phyloP scores from a whole-genome alignment of 2,113 vertebrate genomes.

The Anguilla rostrata region DNA sequence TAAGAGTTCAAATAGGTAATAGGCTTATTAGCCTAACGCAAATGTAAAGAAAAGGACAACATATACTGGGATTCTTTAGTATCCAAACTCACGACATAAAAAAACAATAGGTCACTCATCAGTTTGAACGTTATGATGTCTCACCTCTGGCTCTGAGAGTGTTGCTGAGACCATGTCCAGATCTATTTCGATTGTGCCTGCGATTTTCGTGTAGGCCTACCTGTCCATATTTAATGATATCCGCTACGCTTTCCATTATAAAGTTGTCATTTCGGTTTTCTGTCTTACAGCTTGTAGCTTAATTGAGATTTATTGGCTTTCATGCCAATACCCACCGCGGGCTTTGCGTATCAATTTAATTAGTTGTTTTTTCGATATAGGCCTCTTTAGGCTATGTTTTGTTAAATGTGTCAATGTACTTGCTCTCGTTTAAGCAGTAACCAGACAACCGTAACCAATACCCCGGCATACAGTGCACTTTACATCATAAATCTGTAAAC shows the following conservation, averaged over 20 bases:
- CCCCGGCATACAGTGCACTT: neutral
- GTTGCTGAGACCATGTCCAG: constrained; percentile 31
- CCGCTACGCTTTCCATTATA: constrained; percentile 6
- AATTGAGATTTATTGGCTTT: neutral
- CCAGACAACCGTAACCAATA: constrained; percentile 1
- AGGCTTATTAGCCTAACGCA: no score
- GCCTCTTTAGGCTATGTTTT: neutral
- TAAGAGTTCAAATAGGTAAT: no score
- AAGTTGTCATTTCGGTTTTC: neutral
- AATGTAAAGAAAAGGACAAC: no score
- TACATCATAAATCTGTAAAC: constrained; percentile 6
- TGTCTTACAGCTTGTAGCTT: neutral
- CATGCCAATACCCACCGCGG: neutral
- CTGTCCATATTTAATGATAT: constrained; percentile 50
- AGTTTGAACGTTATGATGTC: neutral
- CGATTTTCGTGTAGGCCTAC: constrained; percentile 38
- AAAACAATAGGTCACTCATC: neutral
- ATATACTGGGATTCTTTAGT: no score
- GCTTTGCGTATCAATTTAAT: no score
- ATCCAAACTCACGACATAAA: no score
- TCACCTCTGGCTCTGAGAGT: constrained; percentile 62
- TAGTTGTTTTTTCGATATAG: neutral
- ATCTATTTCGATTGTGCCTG: constrained; percentile 37
- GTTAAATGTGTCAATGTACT: neutral
- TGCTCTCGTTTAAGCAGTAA: neutral